Conservation (phyloP, 2,113 vertebrate genomes). For the Corythornis cristatus region DNA sequence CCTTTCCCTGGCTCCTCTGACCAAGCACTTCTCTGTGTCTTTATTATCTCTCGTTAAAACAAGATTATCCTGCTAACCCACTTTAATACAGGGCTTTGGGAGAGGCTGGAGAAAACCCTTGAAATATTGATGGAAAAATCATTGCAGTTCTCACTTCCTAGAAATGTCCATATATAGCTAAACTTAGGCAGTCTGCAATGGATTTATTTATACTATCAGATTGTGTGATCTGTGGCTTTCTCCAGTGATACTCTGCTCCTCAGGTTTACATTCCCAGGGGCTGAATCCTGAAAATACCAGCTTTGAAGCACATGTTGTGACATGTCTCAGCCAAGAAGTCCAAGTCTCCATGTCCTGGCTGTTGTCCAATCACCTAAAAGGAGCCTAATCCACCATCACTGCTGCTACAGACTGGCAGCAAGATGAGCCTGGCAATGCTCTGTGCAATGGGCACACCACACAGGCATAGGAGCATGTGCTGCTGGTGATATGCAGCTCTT, state of each 20-base stretch:
- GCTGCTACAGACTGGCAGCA: neutral
- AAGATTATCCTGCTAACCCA: neutral
- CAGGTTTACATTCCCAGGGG: conserved; percentile 14
- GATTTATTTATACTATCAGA: conserved; percentile 21
- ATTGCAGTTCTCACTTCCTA: neutral
- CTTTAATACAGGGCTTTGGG: neutral
- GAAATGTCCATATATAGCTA: conserved; percentile 14
- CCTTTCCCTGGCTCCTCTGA: neutral
- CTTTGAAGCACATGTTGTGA: neutral
- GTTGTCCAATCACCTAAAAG: neutral
- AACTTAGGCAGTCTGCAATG: neutral
- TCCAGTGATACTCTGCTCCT: neutral
- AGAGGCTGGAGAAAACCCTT: neutral
- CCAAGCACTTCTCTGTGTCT: neutral
- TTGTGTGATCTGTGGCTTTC: neutral
- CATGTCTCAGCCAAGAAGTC: neutral
- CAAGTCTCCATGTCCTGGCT: neutral
- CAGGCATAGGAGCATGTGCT: neutral
- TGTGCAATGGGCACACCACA: neutral
- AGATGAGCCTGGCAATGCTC: neutral
- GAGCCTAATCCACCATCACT: neutral
- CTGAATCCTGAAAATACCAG: conserved; percentile 16
- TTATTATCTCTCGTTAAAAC: neutral
- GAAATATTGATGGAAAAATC: conserved; percentile 5
- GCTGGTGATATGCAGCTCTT: neutral